A percentile compares a stretch with the other conserved stretches of the same genome.
Evolutionary conservation across 2,888 invertebrate genomes (phyloP).

Genomic region (Scaptomyza reducta): DNA sequence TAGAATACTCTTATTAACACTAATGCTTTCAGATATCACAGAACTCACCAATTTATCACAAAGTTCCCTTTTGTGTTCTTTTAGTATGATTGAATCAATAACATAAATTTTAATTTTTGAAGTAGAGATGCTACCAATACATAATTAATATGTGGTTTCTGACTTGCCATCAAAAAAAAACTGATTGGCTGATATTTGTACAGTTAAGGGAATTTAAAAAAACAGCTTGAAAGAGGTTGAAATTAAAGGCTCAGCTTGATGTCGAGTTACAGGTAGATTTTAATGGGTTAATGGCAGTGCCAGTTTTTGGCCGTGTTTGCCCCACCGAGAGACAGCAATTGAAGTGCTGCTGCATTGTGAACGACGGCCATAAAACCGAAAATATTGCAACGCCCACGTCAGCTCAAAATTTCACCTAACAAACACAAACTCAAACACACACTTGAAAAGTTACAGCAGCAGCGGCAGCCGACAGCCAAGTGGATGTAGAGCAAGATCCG

Average conservation of each 20-base stretch:
- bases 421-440: constrained; percentile 46
- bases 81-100: not conserved
- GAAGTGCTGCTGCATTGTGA: constrained; percentile 49
- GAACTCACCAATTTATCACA: constrained; percentile 3
- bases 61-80: not conserved
- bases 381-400: constrained; percentile 70
- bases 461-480: constrained; percentile 38
- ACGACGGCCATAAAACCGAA: constrained; percentile 60
- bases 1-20: constrained; percentile 20
- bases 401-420: constrained; percentile 69
- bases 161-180: not conserved
- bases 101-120: not conserved
- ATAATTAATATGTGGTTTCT: not conserved
- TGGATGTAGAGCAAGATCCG: constrained; percentile 69
- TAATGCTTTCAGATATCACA: not conserved
- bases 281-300: constrained; percentile 56
- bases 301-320: constrained; percentile 38
- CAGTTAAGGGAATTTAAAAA: not conserved
- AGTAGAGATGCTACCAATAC: not conserved
- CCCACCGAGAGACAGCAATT: constrained; percentile 50
- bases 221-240: constrained; percentile 4
- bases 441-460: constrained; percentile 54
- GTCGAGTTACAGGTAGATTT: constrained; percentile 31
- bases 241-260: constrained; percentile 38
- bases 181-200: not conserved